Conservation (phyloP, 2,888 invertebrate genomes). For the Cyclophora albipunctata region DNA sequence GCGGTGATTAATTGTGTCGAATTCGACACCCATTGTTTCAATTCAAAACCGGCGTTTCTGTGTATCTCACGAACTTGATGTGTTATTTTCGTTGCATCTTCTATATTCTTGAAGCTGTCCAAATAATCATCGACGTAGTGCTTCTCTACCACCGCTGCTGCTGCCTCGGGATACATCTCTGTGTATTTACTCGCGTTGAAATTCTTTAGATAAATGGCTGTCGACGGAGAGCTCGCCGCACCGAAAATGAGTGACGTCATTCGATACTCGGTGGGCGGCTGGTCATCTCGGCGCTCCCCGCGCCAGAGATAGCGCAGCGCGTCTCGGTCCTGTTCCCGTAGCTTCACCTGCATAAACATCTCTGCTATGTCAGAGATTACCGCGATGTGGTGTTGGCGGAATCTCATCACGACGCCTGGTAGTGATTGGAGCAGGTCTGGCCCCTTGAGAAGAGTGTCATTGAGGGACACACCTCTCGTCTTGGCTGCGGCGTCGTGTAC, state of each 20-base stretch:
- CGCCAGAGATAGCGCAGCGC: constrained; percentile 8
- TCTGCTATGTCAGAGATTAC: constrained; percentile 8
- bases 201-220: constrained; percentile 8
- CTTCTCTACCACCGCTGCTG: neutral
- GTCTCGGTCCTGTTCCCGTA: constrained; percentile 4
- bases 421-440: constrained; percentile 24
- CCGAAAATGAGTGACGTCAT: constrained; percentile 17
- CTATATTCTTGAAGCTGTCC: constrained; percentile 1
- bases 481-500: constrained; percentile 13
- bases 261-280: constrained; percentile 3
- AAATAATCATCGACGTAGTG: constrained; percentile 9
- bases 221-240: constrained; percentile 11
- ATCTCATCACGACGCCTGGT: constrained; percentile 23
- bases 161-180: constrained; percentile 8
- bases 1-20: neutral
- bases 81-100: neutral
- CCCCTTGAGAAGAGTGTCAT: constrained; percentile 14
- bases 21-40: constrained; percentile 10
- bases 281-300: neutral
- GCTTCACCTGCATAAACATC: constrained; percentile 6
- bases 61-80: neutral
- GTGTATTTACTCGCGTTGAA: constrained; percentile 1
- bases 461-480: constrained; percentile 7
- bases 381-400: constrained; percentile 13
- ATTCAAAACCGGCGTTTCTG: constrained; percentile 24